Evolutionary conservation across 2,888 invertebrate species (phyloP).

Genomic region (Drepanosiphum platanoidis): DNA sequence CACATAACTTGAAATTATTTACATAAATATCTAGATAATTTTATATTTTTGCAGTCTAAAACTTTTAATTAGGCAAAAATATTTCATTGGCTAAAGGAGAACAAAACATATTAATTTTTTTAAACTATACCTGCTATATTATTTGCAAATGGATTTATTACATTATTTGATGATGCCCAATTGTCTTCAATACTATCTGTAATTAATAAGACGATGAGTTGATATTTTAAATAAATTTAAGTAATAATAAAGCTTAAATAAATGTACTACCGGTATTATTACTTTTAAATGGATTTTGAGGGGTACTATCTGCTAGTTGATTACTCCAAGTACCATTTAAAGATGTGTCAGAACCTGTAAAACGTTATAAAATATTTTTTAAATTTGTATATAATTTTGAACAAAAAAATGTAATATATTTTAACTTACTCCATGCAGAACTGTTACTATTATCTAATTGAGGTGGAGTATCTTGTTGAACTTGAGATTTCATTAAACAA

Average conservation of each 20-base stretch:
- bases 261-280: neutral
- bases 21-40: too few relatives aligned
- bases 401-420: neutral
- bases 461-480: constrained; percentile 49
- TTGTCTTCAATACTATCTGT: constrained; percentile 27
- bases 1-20: too few relatives aligned
- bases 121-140: constrained; percentile 32
- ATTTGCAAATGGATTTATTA: constrained; percentile 43
- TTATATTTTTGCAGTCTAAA: too few relatives aligned
- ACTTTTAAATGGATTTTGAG: constrained; percentile 57
- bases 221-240: neutral
- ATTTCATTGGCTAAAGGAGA: neutral
- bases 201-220: neutral
- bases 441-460: constrained; percentile 51
- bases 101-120: neutral
- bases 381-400: neutral
- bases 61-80: too few relatives aligned
- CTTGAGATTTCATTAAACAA: constrained; percentile 70
- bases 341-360: constrained; percentile 53
- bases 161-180: constrained; percentile 28
- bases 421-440: constrained; percentile 55
- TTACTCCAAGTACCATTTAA: constrained; percentile 53
- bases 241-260: neutral
- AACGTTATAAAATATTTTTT: neutral
- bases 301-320: constrained; percentile 42